Base-by-base conservation (phyloP, 1,140 invertebrate species). In the Caenorhabditis brenneri region DNA sequence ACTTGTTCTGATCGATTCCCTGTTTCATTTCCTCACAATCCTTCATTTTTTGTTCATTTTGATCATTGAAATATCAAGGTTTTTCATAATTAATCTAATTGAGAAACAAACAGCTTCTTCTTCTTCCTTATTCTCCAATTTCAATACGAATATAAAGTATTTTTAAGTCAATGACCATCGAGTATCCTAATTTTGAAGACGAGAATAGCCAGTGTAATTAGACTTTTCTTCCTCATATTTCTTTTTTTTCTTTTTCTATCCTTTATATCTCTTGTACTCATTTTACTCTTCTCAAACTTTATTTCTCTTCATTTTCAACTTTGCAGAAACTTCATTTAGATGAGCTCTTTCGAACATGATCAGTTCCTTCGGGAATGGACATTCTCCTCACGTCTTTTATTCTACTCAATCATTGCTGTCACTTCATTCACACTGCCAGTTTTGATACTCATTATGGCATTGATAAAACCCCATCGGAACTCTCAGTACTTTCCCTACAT, bases 281-380 rank as follows among this genome's bases (percentile, higher is more conserved):
- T 33, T 12, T n/a, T 22, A n/a, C 24, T 24, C 2, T 3, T n/a
- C 36, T 16, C 0, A 74, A 7, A 74, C 36, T 46, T 12, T 24
- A 42, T 15, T 74, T 36, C 16, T 46, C 42, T 51, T 29, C 24
- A 55, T 55, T 55, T 55, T 42, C 39, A 42, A 42, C 5, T n/a
- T 27, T 27, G 19, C 10, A 12, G n/a, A n/a, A 74, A 10, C 5
- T 74, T 42, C 19, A 42, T n/a, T 10, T 5, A 24, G n/a, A 74
- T 74, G 65, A 74, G 36, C 10, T 42, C 36, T 6, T 2, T 15
- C 22, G 65, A 74, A 31, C 36, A 74, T 19, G 36, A 74, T 27
- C 65, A 74, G 65, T 74, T 74, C 36, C n/a, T 74, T 12, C 65
- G 65, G 22, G 65, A 74, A 74, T 74, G 65, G 65, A 42, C 36